phyloP scores from a whole-genome alignment of 2,888 invertebrate species.

The Linnaemya tessellans region DNA sequence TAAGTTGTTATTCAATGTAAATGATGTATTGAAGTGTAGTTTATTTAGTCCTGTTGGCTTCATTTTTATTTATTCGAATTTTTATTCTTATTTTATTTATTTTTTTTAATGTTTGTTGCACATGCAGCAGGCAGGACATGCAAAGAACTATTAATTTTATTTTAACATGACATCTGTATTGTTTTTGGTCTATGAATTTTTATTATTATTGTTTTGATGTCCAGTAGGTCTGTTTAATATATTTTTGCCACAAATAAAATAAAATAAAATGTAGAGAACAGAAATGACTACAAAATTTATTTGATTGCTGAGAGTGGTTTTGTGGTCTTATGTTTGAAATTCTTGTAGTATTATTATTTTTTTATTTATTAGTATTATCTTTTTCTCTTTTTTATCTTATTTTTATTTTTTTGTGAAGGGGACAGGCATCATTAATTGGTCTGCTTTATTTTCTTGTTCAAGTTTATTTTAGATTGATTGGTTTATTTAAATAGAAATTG shows the following conservation, averaged over 20 bases:
- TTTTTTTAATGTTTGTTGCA: conserved; percentile 28
- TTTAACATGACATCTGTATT: conserved; percentile 67
- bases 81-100: too few species aligned
- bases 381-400: not conserved
- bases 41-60: conserved; percentile 7
- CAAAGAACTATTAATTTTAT: conserved; percentile 68
- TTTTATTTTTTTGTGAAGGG: not conserved
- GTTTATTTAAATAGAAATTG: conserved; percentile 35
- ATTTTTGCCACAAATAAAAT: conserved; percentile 51
- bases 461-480: conserved; percentile 54
- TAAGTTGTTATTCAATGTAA: conserved; percentile 68
- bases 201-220: conserved; percentile 47
- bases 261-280: conserved; percentile 34
- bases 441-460: conserved; percentile 4
- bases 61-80: conserved; percentile 40
- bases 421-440: conserved; percentile 59
- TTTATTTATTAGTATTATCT: not conserved
- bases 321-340: conserved; percentile 49
- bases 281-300: conserved; percentile 39
- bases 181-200: conserved; percentile 63
- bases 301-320: conserved; percentile 52
- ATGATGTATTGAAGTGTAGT: conserved; percentile 69
- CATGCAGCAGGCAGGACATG: conserved; percentile 37
- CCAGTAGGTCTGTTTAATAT: conserved; percentile 21
- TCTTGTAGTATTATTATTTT: conserved; percentile 17